These are phyloP conservation scores for Parotocinclus haroldoi DNA, from an alignment of 2,797 vertebrate genomes.

Conservation along the genomic window DNA sequence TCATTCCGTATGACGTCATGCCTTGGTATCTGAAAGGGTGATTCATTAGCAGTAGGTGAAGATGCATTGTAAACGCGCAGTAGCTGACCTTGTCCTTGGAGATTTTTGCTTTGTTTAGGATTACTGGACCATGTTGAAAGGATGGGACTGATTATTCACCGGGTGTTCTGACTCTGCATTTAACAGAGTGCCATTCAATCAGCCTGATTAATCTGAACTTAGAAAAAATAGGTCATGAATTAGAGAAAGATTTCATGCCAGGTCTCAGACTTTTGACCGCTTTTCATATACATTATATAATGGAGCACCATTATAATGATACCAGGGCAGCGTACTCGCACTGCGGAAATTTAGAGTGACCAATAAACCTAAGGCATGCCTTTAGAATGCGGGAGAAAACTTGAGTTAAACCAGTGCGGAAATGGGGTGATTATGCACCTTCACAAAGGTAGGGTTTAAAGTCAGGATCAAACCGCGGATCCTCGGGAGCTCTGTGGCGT, in stretches of 20 bases:
- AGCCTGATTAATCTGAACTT: constrained; percentile 26
- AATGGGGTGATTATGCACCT: too few relatives aligned
- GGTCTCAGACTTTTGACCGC: too few relatives aligned
- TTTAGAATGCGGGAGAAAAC: too few relatives aligned
- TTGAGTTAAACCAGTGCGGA: too few relatives aligned
- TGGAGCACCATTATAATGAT: too few relatives aligned
- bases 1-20: constrained; percentile 21
- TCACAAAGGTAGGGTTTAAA: too few relatives aligned
- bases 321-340: too few relatives aligned
- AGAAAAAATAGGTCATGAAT: constrained; percentile 36
- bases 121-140: constrained; percentile 39
- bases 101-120: constrained; percentile 36
- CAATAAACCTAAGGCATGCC: too few relatives aligned
- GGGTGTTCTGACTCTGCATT: constrained; percentile 6
- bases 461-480: too few relatives aligned
- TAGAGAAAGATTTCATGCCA: constrained; percentile 2
- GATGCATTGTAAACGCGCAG: constrained; percentile 1
- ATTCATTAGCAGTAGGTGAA: constrained; percentile 21
- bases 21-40: constrained; percentile 19
- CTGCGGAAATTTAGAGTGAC: too few relatives aligned
- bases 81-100: constrained; percentile 32
- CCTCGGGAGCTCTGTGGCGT: too few relatives aligned
- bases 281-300: too few relatives aligned
- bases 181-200: constrained; percentile 25
- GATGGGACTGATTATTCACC: constrained; percentile 18